These are phyloP conservation scores for Rhipidura dahli DNA, from an alignment of 2,113 vertebrate species.

Conservation along the genomic window DNA sequence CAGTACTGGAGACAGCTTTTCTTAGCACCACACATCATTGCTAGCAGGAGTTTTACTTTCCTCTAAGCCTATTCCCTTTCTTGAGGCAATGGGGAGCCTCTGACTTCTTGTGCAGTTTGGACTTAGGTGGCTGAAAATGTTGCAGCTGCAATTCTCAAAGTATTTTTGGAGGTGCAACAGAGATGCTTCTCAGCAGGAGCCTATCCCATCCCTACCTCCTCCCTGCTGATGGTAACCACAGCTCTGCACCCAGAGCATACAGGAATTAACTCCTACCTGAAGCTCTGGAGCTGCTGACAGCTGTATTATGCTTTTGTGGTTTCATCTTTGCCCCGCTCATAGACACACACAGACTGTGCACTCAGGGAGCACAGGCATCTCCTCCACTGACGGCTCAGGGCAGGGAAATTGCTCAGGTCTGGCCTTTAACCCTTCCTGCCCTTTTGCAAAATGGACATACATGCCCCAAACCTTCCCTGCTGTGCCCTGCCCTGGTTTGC, in stretches of 20 bases:
- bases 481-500: neutral
- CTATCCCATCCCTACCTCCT: neutral
- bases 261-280: neutral
- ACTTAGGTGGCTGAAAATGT: neutral
- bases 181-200: neutral
- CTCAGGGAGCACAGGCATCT: neutral
- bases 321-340: neutral
- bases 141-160: neutral
- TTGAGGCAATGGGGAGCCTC: neutral
- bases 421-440: neutral
- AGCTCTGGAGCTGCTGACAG: neutral
- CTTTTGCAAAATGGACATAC: neutral
- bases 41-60: fast-evolving
- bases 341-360: neutral
- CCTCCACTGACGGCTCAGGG: neutral
- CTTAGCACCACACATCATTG: neutral
- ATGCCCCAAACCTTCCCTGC: neutral
- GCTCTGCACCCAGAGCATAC: neutral
- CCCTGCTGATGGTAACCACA: neutral
- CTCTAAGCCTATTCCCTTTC: neutral
- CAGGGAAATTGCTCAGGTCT: neutral
- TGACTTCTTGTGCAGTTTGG: neutral
- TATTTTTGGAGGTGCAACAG: neutral
- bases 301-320: neutral
- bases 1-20: neutral